Percentiles rank a stretch among this genome's conserved stretches.
phyloP scores from a whole-genome alignment of 2,113 vertebrate genomes.

The Hippocampus comes region DNA sequence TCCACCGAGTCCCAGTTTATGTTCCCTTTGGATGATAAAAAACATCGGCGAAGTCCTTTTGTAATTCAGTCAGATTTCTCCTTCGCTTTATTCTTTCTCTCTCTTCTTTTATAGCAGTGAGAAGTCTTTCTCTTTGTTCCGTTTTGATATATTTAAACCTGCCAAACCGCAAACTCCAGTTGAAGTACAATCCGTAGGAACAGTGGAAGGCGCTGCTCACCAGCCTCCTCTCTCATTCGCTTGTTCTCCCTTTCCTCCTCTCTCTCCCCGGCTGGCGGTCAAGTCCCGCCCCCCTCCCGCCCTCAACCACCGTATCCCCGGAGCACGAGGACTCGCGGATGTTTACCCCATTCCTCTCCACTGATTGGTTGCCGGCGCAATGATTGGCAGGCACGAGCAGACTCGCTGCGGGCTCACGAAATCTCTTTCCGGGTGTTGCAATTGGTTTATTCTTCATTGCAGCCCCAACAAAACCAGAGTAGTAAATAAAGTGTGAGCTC shows the following conservation, averaged over 20 bases:
- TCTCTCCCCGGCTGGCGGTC: constrained; percentile 63
- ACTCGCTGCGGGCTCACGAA: constrained; percentile 71
- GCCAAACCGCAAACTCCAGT: constrained; percentile 83
- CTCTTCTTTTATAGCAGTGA: constrained; percentile 69
- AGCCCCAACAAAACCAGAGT: constrained; percentile 69
- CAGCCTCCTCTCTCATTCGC: constrained; percentile 62
- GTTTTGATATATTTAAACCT: constrained; percentile 79
- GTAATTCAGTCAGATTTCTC: constrained; percentile 69
- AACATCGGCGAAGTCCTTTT: constrained; percentile 69
- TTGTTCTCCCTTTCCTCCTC: constrained; percentile 44
- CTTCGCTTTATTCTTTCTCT: constrained; percentile 67
- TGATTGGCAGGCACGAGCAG: constrained; percentile 81
- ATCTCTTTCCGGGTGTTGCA: constrained; percentile 88
- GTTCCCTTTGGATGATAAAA: constrained; percentile 60
- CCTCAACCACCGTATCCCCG: constrained; percentile 63
- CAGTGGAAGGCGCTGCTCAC: constrained; percentile 67
- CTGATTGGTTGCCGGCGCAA: constrained; percentile 80
- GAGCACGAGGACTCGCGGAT: constrained; percentile 78
- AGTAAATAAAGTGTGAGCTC: constrained; percentile 2
- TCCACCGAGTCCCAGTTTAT: constrained; percentile 63
- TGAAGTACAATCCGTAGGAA: constrained; percentile 79
- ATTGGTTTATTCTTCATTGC: constrained; percentile 94
- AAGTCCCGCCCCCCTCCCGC: constrained; percentile 71
- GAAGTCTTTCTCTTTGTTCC: constrained; percentile 77
- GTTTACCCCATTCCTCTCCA: constrained; percentile 82